A percentile compares a stretch with the other conserved stretches of the same genome.
Conservation (phyloP, 2,888 invertebrate species). For the Troides aeacus region DNA sequence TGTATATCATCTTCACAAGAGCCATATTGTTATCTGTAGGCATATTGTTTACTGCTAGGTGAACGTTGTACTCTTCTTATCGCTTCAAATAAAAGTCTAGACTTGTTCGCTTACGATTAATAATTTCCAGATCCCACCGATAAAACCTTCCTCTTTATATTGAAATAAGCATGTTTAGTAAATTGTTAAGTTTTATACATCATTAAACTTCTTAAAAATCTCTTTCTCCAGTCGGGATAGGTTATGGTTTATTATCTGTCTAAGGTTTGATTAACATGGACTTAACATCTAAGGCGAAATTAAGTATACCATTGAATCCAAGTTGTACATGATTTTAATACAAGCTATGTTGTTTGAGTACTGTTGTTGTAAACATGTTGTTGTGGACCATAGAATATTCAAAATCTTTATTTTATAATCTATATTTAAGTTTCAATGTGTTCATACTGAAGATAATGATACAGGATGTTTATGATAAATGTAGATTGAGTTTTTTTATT, state of each 20-base stretch:
- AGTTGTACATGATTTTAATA: not conserved
- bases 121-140: no score
- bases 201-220: not conserved
- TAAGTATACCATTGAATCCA: not conserved
- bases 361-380: not conserved
- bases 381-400: not conserved
- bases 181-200: not conserved
- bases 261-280: conserved; percentile 23
- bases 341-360: not conserved
- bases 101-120: no score
- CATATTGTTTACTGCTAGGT: no score
- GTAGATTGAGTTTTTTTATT: conserved; percentile 4
- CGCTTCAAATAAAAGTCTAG: no score
- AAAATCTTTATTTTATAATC: not conserved
- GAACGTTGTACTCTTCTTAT: no score
- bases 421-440: conserved; percentile 22
- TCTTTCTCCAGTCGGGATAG: conserved; percentile 19
- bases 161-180: no score
- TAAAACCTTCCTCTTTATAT: no score
- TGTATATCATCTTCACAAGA: no score
- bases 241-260: not conserved
- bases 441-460: conserved; percentile 5
- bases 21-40: no score
- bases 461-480: not conserved
- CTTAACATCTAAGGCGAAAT: not conserved